phyloP scores from a whole-genome alignment of 2,888 invertebrate genomes.

The Phymatocera aterrima region DNA sequence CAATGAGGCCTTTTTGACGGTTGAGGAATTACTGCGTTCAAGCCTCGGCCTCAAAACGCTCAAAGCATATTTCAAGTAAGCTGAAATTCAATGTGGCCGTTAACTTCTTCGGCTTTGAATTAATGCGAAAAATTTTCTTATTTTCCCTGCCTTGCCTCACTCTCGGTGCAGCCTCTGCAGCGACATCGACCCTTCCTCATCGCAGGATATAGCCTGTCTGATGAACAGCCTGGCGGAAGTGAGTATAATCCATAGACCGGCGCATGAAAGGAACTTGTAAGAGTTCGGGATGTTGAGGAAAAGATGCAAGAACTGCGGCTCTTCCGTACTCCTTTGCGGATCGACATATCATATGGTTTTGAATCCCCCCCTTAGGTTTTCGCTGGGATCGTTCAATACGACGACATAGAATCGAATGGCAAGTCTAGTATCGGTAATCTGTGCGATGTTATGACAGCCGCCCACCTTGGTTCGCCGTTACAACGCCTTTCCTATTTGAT shows the following conservation, averaged over 20 bases:
- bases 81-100: neutral
- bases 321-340: no score
- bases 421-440: constrained; percentile 53
- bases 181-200: constrained; percentile 57
- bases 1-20: constrained; percentile 69
- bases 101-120: neutral
- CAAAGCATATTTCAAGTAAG: constrained; percentile 75
- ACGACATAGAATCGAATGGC: constrained; percentile 49
- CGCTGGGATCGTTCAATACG: constrained; percentile 63
- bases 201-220: constrained; percentile 71
- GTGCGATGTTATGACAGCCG: constrained; percentile 60
- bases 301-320: neutral
- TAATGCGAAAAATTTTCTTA: neutral
- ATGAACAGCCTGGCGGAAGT: constrained; percentile 69
- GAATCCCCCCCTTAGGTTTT: constrained; percentile 56
- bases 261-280: neutral
- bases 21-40: constrained; percentile 68
- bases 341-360: neutral
- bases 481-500: constrained; percentile 57
- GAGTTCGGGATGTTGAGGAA: no score
- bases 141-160: neutral
- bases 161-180: constrained; percentile 65
- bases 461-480: constrained; percentile 55
- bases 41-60: constrained; percentile 68
- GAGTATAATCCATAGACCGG: constrained; percentile 35